Evolutionary conservation across 2,888 invertebrate genomes (phyloP), one percentile per base, ranked within the genome.

Genomic region (Cryptops parisi): DNA sequence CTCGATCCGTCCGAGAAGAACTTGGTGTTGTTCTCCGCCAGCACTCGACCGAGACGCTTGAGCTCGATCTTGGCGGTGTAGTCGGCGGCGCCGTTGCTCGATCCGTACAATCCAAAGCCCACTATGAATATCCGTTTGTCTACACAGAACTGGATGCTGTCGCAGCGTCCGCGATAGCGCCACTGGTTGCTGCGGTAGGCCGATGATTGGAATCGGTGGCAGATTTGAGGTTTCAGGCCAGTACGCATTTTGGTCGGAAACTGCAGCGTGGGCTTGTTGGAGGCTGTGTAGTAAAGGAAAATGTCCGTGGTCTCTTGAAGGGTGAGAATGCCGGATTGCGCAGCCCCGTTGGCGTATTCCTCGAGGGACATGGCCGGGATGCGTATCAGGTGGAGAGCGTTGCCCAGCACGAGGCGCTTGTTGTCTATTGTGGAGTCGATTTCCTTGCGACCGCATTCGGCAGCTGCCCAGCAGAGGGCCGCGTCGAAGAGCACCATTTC

Each of bases 1-100:
- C 90, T 91, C 4, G 93, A 93, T 40, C 94, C 94, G 69, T 94
- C 94, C 0, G 91, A 93, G 70, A 90, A 91, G 70, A 94, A 94
- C 67, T 87, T 87, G 2, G 90, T 90, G 63, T 84, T 83, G 68
- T 88, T 88, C 65, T 90, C 89, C 12, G 93, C 91, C 43, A 94
- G 72, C 6, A 90, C 80, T 59, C 85, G 55, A 2, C 93, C 93
- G 54, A 87, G 74, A 54, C 88, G 78, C 70, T 94, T 94, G 49
- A 94, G 74, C 72, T 94, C 93, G 63, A 94, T 91, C 69, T 87
- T 88, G 1, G 91, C 93, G 66, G 82, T 84, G 67, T 94, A 96
- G 67, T 93, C 91, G 17, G 93, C 89, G 45, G 91, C 89, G 55
- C 93, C 93, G 64, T 88, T 91, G 44, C 93, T 93, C 3, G 93